A percentile compares a stretch with the other conserved stretches of the same genome.
Conservation (phyloP, 2,113 vertebrate genomes). For the Phyllostomus hastatus region DNA sequence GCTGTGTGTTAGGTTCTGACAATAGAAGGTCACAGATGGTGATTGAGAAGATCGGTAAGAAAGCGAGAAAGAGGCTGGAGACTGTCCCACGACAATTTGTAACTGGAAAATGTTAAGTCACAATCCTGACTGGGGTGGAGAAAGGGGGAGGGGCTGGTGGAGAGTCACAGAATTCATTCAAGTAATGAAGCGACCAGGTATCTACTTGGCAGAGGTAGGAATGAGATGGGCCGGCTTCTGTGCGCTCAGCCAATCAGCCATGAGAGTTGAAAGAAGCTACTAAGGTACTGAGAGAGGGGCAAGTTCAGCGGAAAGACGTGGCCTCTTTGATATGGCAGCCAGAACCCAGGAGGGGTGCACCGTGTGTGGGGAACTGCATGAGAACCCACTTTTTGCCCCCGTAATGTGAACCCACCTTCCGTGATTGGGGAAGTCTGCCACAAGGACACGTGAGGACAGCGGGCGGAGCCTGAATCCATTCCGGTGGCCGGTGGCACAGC, state of each 20-base stretch:
- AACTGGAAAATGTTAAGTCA: background rate
- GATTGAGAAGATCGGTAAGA: background rate
- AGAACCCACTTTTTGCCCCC: background rate
- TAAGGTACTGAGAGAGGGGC: background rate
- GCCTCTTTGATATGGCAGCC: background rate
- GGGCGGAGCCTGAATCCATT: background rate
- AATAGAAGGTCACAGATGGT: background rate
- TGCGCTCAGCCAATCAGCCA: background rate
- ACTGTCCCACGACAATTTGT: too few relatives aligned
- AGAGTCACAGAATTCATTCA: background rate
- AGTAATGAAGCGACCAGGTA: background rate
- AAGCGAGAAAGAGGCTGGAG: background rate
- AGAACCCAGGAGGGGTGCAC: background rate
- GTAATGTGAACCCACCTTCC: background rate
- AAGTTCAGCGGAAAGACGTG: background rate
- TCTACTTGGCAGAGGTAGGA: background rate
- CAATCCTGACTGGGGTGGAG: background rate
- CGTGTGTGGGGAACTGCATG: background rate
- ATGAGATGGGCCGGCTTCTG: background rate
- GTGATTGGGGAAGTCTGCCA: background rate
- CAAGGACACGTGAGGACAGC: background rate
- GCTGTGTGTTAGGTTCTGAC: background rate
- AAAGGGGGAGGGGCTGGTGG: background rate
- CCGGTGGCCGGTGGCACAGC: background rate
- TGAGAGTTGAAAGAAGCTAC: background rate